Percentiles rank a stretch among this genome's conserved stretches.
Evolutionary conservation across 2,888 invertebrate species (phyloP).

Genomic region (Cephus rjabovi): DNA sequence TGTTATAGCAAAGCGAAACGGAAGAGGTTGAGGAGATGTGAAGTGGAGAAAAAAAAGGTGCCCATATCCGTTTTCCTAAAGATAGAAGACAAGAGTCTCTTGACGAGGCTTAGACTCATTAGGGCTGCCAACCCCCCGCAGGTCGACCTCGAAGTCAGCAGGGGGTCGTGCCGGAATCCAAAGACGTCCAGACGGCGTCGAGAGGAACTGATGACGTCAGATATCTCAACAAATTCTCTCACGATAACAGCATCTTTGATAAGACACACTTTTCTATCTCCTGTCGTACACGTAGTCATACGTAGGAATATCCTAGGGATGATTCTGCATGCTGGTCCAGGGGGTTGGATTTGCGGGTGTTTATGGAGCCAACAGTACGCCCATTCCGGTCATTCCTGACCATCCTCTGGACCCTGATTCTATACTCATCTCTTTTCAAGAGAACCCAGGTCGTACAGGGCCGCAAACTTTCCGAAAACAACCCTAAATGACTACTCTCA

Average conservation of each 20-base stretch:
- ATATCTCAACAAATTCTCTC: not conserved
- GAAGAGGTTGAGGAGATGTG: not conserved
- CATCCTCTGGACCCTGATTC: constrained; percentile 10
- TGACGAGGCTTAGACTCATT: constrained; percentile 54
- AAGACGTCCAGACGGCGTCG: constrained; percentile 37
- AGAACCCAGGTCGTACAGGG: not conserved
- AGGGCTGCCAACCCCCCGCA: constrained; percentile 59
- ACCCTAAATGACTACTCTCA: not conserved
- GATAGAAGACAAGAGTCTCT: constrained; percentile 13
- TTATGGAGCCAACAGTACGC: constrained; percentile 54
- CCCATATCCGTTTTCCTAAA: not conserved
- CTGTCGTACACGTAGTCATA: not conserved
- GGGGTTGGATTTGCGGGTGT: constrained; percentile 45
- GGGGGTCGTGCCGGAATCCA: constrained; percentile 48
- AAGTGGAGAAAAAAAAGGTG: constrained; percentile 1
- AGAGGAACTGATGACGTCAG: not conserved
- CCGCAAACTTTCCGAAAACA: not conserved
- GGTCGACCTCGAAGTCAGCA: constrained; percentile 51
- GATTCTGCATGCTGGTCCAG: constrained; percentile 5
- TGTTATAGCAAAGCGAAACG: not conserved
- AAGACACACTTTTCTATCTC: not conserved
- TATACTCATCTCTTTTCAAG: not conserved
- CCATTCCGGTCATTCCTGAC: constrained; percentile 34
- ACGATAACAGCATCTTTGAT: not conserved
- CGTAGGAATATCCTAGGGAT: not conserved